Conservation (phyloP, 2,797 vertebrate genomes). For the Macroramphosus scolopax region DNA sequence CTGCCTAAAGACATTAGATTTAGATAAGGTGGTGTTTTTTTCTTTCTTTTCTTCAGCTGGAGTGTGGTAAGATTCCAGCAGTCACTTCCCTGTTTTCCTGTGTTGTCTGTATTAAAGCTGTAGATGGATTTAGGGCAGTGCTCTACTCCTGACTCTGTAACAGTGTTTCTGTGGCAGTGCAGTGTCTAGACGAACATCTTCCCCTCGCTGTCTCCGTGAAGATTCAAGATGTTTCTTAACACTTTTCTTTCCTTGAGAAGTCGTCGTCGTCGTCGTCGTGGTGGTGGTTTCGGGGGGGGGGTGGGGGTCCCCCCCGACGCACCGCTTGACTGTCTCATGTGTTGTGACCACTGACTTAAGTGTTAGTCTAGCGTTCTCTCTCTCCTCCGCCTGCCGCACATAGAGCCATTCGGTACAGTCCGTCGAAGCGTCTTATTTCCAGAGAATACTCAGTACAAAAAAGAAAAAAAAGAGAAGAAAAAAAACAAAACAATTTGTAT, state of each 20-base stretch:
- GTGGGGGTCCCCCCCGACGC: background rate
- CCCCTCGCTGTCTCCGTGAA: slow-evolving; percentile 24
- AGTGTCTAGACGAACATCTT: slow-evolving; percentile 39
- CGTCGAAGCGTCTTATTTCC: slow-evolving; percentile 67
- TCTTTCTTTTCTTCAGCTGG: slow-evolving; percentile 46
- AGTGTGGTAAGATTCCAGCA: slow-evolving; percentile 59
- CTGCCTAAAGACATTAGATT: slow-evolving; percentile 63
- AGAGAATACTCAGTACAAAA: slow-evolving; percentile 58
- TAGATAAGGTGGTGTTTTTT: slow-evolving; percentile 49
- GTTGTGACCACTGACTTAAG: slow-evolving; percentile 54
- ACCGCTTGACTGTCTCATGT: slow-evolving; percentile 10
- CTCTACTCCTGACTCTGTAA: slow-evolving; percentile 50
- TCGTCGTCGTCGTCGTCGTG: too few relatives aligned
- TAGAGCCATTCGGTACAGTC: slow-evolving; percentile 66
- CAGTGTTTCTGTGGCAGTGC: slow-evolving; percentile 54
- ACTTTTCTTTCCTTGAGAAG: slow-evolving; percentile 18
- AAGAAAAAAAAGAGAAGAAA: slow-evolving; percentile 49
- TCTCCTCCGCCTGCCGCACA: slow-evolving; percentile 43
- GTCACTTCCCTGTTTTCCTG: slow-evolving; percentile 45
- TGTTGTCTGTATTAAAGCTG: slow-evolving; percentile 45
- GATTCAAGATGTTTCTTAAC: slow-evolving; percentile 22
- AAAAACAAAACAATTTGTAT: slow-evolving; percentile 76
- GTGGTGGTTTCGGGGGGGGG: too few relatives aligned
- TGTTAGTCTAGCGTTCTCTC: slow-evolving; percentile 40
- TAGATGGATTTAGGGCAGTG: slow-evolving; percentile 56